These are phyloP conservation scores for Gortyna flavago DNA, from an alignment of 2,888 invertebrate genomes.

Conservation along the genomic window DNA sequence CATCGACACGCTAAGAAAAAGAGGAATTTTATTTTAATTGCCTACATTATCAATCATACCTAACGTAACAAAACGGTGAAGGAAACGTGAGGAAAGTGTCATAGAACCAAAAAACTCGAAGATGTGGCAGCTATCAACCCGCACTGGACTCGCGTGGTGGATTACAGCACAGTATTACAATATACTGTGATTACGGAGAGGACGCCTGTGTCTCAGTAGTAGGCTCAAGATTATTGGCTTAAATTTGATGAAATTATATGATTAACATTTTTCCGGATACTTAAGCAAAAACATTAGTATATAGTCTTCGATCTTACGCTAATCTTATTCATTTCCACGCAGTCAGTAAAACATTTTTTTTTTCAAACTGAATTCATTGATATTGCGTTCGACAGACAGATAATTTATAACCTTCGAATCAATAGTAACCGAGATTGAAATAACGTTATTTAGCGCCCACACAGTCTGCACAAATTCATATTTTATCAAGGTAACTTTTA, in stretches of 20 bases:
- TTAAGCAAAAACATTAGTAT: no score
- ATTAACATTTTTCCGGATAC: no score
- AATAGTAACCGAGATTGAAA: constrained; percentile 4
- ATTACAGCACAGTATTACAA: no score
- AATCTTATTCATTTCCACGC: background rate
- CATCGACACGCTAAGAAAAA: no score
- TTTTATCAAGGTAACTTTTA: constrained; percentile 44
- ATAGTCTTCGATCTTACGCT: no score
- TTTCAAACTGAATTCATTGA: background rate
- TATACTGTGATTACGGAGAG: no score
- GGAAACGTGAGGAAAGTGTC: background rate
- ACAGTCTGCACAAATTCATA: constrained; percentile 22
- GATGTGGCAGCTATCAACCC: background rate
- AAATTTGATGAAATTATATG: no score
- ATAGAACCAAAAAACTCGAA: background rate
- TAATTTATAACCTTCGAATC: constrained; percentile 16
- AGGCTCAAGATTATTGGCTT: no score
- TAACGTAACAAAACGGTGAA: background rate
- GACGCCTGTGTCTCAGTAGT: background rate
- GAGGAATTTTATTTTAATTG: no score
- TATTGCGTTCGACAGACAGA: constrained; percentile 1
- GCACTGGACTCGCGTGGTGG: background rate
- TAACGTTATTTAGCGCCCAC: constrained; percentile 30
- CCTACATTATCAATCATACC: no score
- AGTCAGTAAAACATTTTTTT: background rate